Conservation (phyloP, 2,797 vertebrate genomes). For the Ceyx erithaca region DNA sequence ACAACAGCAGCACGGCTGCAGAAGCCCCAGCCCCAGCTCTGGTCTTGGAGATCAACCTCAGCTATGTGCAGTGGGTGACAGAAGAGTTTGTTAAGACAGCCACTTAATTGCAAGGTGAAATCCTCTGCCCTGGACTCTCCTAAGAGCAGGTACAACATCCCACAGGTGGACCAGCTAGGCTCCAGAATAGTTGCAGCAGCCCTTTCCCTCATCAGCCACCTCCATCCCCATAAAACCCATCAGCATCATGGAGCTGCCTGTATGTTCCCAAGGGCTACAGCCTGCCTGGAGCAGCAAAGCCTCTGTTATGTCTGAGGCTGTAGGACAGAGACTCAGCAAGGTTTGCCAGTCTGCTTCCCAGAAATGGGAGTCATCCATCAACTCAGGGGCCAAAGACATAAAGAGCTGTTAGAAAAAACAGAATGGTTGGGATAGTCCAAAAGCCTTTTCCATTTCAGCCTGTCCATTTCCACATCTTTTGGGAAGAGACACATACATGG, state of each 20-base stretch:
- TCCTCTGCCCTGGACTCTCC: background rate
- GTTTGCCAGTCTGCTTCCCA: background rate
- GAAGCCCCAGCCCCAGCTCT: background rate
- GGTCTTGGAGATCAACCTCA: background rate
- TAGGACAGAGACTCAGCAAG: background rate
- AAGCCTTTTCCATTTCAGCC: background rate
- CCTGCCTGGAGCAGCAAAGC: background rate
- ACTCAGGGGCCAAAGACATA: background rate
- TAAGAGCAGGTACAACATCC: background rate
- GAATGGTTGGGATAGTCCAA: background rate
- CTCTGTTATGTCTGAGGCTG: background rate
- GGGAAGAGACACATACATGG: fast-evolving
- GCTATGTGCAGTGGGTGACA: fast-evolving
- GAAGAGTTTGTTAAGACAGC: background rate
- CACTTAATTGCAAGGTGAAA: background rate
- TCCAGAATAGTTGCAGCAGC: fast-evolving
- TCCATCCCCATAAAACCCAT: background rate
- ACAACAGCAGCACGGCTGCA: background rate
- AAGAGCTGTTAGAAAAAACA: background rate
- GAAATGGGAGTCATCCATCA: background rate
- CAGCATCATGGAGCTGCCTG: background rate
- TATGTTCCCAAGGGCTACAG: background rate
- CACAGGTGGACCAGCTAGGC: fast-evolving
- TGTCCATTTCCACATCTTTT: background rate
- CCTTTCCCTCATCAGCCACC: background rate